Percentiles rank a stretch among this genome's conserved stretches.
These are phyloP conservation scores for Butorides virescens DNA, from an alignment of 2,113 vertebrate genomes.

Conservation along the genomic window DNA sequence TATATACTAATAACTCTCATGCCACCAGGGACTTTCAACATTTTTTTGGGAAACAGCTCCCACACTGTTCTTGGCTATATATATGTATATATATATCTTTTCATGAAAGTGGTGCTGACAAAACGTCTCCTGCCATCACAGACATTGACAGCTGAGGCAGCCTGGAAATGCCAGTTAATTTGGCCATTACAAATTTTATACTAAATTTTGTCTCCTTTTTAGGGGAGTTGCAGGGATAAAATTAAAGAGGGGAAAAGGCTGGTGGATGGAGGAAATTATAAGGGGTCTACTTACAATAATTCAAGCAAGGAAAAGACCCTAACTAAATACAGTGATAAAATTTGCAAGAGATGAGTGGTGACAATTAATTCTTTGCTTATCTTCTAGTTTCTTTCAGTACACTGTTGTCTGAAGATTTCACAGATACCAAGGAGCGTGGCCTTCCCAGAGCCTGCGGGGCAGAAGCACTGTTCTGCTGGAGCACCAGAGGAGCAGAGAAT, in stretches of 20 bases:
- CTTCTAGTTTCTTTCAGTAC: background rate
- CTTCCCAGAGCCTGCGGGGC: background rate
- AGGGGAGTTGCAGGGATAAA: background rate
- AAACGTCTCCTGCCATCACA: background rate
- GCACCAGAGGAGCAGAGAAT: background rate
- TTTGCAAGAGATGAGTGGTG: background rate
- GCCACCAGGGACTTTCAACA: background rate
- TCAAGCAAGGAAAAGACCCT: background rate
- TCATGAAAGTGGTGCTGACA: background rate
- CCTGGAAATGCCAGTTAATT: background rate
- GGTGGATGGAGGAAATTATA: background rate
- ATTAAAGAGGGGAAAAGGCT: background rate
- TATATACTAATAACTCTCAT: background rate
- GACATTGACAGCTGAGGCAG: slow-evolving; percentile 9
- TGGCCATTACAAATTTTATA: background rate
- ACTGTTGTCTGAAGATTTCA: background rate
- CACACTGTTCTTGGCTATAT: slow-evolving; percentile 11
- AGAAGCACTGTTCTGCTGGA: background rate
- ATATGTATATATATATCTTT: background rate
- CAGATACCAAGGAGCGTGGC: background rate
- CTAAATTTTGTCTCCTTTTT: background rate
- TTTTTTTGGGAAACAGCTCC: slow-evolving; percentile 13
- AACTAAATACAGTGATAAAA: background rate
- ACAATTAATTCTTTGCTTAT: background rate
- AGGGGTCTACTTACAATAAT: background rate